These are phyloP conservation scores for Phenacoccus solenopsis DNA, from an alignment of 1,140 invertebrate genomes.

Conservation along the genomic window DNA sequence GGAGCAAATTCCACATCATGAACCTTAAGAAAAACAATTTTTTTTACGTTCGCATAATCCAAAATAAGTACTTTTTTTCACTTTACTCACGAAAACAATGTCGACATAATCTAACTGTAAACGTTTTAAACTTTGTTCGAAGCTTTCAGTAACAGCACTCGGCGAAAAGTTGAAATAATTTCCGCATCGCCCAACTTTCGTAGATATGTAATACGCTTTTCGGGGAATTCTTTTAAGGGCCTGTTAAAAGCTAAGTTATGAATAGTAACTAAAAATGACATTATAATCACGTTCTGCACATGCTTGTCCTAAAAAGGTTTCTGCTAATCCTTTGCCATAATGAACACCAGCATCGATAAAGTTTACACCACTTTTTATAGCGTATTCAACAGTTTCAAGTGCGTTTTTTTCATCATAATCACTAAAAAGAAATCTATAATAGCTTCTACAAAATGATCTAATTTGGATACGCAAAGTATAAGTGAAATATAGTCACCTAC, in stretches of 20 bases:
- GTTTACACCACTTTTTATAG: conserved; percentile 69
- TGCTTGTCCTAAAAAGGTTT: conserved; percentile 69
- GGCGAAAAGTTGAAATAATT: conserved; percentile 80
- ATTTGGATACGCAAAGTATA: not conserved
- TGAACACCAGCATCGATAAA: conserved; percentile 84
- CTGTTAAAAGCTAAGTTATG: conserved; percentile 34
- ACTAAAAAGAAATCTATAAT: conserved; percentile 31
- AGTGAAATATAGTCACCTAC: conserved; percentile 27
- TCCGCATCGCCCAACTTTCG: conserved; percentile 79
- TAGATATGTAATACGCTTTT: conserved; percentile 74
- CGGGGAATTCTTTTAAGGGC: conserved; percentile 66
- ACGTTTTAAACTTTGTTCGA: conserved; percentile 62
- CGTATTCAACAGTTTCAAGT: conserved; percentile 51
- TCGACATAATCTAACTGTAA: conserved; percentile 75
- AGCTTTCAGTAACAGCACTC: conserved; percentile 48
- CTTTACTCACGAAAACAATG: conserved; percentile 57
- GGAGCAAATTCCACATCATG: conserved; percentile 84
- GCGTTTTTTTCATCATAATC: conserved; percentile 46
- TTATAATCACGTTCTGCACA: conserved; percentile 6
- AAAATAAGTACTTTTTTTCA: not conserved
- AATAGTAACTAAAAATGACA: not conserved
- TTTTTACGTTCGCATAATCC: not conserved
- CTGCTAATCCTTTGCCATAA: conserved; percentile 77
- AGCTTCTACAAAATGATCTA: not conserved
- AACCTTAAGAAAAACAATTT: conserved; percentile 41